A percentile compares a stretch with the other conserved stretches of the same genome.
Evolutionary conservation across 2,888 invertebrate species (phyloP).

Genomic region (Metallyticus violacea): DNA sequence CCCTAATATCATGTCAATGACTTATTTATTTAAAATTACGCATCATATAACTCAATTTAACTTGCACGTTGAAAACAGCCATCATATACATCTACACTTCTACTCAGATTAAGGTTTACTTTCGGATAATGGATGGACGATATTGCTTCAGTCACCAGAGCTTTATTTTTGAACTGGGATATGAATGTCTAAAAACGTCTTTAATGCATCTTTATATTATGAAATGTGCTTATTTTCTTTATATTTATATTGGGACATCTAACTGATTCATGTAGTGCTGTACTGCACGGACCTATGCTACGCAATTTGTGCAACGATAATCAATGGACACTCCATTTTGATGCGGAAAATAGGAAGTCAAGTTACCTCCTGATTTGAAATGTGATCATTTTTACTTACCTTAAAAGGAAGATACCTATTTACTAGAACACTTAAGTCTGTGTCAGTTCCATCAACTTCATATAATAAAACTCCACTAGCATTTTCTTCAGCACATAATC

Average conservation of each 20-base stretch:
- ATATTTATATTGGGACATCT: conserved; percentile 7
- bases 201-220: background rate
- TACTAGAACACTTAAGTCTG: conserved; percentile 61
- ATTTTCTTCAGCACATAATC: conserved; percentile 74
- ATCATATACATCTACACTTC: background rate
- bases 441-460: conserved; percentile 55
- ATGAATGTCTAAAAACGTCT: conserved; percentile 1
- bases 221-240: background rate
- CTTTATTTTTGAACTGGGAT: background rate
- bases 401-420: conserved; percentile 73
- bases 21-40: background rate
- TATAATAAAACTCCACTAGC: conserved; percentile 65
- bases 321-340: conserved; percentile 44
- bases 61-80: background rate
- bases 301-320: conserved; percentile 40
- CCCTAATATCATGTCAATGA: background rate
- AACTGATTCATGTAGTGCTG: conserved; percentile 45
- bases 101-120: background rate
- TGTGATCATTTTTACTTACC: conserved; percentile 54
- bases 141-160: background rate
- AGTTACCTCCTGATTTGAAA: conserved; percentile 44
- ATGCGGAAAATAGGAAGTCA: conserved; percentile 34
- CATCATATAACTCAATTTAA: background rate
- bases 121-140: background rate
- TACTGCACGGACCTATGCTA: conserved; percentile 22